phyloP scores from a whole-genome alignment of 2,113 vertebrate species.

The Athene noctua region DNA sequence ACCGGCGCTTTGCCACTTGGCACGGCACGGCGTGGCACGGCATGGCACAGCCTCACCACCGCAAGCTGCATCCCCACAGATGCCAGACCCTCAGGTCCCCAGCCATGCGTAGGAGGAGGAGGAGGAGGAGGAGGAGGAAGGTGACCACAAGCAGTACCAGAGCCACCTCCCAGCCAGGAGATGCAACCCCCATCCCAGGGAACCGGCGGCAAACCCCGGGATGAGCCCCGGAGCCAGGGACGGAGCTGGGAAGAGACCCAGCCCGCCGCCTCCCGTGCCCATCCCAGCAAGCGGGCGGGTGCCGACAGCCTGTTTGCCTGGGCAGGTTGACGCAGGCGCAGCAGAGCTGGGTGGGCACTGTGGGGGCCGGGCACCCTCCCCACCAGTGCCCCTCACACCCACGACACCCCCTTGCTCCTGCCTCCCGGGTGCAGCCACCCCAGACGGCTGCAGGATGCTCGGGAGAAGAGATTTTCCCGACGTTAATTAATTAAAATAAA shows the following conservation, averaged over 20 bases:
- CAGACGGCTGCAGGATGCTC: constrained; percentile 65
- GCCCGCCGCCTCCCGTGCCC: fast-evolving
- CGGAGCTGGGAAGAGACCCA: background rate
- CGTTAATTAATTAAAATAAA: constrained; percentile 84
- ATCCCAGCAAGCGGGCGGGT: fast-evolving
- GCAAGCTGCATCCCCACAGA: fast-evolving
- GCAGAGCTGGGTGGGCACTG: background rate
- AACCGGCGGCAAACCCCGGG: background rate
- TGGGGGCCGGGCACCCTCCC: background rate
- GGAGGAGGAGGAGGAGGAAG: background rate
- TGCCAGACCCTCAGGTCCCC: background rate
- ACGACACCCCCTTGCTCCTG: background rate
- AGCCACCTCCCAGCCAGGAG: background rate
- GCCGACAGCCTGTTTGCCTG: fast-evolving
- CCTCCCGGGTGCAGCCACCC: constrained; percentile 43
- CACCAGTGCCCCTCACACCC: background rate
- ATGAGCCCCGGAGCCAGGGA: background rate
- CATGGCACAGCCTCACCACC: background rate
- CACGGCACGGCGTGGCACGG: background rate
- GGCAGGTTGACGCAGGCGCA: background rate
- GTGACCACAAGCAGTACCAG: background rate
- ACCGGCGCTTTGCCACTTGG: background rate
- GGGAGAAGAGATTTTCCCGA: constrained; percentile 71
- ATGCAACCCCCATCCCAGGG: background rate
- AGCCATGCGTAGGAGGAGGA: background rate